Evolutionary conservation across 2,797 vertebrate species (phyloP).

Genomic region (Bryconaethiops microstoma): DNA sequence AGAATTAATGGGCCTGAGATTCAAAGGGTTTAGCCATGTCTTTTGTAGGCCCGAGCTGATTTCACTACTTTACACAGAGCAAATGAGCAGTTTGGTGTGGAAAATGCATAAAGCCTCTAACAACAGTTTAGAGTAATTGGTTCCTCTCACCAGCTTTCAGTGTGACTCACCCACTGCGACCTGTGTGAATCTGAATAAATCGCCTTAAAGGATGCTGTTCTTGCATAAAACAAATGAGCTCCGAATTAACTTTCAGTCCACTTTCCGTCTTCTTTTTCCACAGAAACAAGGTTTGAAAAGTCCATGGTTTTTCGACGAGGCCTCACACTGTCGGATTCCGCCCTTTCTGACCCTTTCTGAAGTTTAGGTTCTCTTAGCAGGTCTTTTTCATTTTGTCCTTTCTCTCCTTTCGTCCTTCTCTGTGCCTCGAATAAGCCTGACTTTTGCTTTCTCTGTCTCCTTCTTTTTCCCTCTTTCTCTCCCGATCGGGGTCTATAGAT

Average conservation of each 20-base stretch:
- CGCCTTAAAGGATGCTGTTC: slow-evolving; percentile 33
- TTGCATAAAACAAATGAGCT: slow-evolving; percentile 27
- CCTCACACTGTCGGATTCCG: slow-evolving; percentile 34
- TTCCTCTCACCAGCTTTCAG: slow-evolving; percentile 44
- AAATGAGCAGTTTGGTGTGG: slow-evolving; percentile 27
- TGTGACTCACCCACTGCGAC: slow-evolving; percentile 57
- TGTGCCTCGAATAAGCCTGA: slow-evolving; percentile 44
- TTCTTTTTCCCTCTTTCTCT: slow-evolving; percentile 62
- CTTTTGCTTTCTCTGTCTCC: slow-evolving; percentile 56
- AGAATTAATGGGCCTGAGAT: background rate
- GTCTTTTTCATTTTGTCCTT: slow-evolving; percentile 35
- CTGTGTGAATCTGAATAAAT: slow-evolving; percentile 25
- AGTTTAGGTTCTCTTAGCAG: slow-evolving; percentile 40
- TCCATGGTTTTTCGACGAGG: slow-evolving; percentile 49
- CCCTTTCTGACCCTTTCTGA: slow-evolving; percentile 26
- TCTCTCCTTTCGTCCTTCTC: slow-evolving; percentile 27
- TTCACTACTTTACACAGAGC: slow-evolving; percentile 11
- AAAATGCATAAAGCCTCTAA: slow-evolving; percentile 16
- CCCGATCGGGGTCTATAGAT: slow-evolving; percentile 80
- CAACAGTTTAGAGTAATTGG: slow-evolving; percentile 17
- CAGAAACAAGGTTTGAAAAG: slow-evolving; percentile 25
- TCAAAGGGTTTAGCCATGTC: background rate
- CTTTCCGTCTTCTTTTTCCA: slow-evolving; percentile 39
- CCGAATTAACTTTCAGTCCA: background rate
- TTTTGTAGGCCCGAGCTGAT: too few species aligned